Percentiles rank a stretch among this genome's conserved stretches.
Evolutionary conservation across 2,113 vertebrate species (phyloP).

Genomic region (Zapus hudsonius): DNA sequence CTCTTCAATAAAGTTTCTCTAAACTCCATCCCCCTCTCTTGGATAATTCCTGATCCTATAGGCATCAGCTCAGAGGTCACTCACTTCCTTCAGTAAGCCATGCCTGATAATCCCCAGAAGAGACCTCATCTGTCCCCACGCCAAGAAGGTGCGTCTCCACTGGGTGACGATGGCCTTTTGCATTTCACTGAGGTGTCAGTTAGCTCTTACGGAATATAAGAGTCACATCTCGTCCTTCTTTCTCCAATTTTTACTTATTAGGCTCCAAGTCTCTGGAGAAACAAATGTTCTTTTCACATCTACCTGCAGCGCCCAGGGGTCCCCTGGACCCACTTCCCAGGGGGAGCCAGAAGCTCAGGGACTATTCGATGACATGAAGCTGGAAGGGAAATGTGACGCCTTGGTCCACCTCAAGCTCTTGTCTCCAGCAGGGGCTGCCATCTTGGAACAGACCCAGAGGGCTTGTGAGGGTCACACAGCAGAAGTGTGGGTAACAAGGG

Average conservation of each 20-base stretch:
- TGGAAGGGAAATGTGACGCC: no score
- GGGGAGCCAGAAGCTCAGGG: not conserved
- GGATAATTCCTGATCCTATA: not conserved
- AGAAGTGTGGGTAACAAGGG: no score
- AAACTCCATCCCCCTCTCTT: not conserved
- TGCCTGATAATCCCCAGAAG: not conserved
- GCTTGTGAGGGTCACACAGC: no score
- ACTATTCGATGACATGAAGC: not conserved
- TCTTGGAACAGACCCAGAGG: not conserved
- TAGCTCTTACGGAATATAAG: not conserved
- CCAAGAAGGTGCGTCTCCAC: not conserved
- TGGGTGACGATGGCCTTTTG: not conserved
- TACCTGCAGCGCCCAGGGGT: not conserved
- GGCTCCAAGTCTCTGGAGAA: not conserved
- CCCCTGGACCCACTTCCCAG: not conserved
- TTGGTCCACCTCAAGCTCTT: not conserved
- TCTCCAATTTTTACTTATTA: not conserved
- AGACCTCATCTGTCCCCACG: not conserved
- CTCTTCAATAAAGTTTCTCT: not conserved
- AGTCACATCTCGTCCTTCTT: not conserved
- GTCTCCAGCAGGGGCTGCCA: not conserved
- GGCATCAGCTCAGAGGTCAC: not conserved
- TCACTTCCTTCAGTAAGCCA: not conserved
- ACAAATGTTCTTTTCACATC: not conserved
- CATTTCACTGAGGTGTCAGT: not conserved